These are phyloP conservation scores for Acanthosepion pharaonis DNA, from an alignment of 2,888 invertebrate genomes.

Conservation along the genomic window DNA sequence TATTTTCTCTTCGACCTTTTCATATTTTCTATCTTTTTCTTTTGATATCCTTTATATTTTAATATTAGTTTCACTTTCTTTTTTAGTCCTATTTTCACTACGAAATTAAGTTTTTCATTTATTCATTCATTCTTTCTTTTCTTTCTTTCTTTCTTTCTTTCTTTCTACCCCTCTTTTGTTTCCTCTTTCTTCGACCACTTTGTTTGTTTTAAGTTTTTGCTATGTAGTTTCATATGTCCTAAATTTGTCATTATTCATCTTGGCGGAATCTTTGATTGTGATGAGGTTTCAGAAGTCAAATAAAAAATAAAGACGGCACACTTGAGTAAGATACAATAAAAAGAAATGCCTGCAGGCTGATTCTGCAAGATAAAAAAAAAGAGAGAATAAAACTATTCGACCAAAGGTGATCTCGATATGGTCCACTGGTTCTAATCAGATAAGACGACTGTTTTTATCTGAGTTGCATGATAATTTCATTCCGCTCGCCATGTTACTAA, in stretches of 20 bases:
- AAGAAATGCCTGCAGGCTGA: neutral
- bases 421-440: conserved; percentile 33
- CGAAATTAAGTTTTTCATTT: too few species aligned
- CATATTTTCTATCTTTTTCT: neutral
- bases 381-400: neutral
- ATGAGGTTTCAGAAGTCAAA: conserved; percentile 18
- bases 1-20: too few species aligned
- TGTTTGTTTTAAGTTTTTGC: neutral
- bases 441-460: neutral
- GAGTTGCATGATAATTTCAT: neutral
- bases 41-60: neutral
- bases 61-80: neutral
- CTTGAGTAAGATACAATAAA: neutral
- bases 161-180: neutral
- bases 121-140: too few species aligned
- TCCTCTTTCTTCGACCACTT: neutral
- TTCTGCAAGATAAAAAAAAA: neutral
- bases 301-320: neutral
- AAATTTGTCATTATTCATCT: neutral
- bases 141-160: neutral
- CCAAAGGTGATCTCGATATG: neutral
- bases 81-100: too few species aligned
- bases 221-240: neutral
- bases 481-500: neutral
- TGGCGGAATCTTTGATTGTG: neutral